A percentile compares a stretch with the other conserved stretches of the same genome.
phyloP scores from a whole-genome alignment of 2,888 invertebrate genomes.

The Eudasyphora cyanicolor region DNA sequence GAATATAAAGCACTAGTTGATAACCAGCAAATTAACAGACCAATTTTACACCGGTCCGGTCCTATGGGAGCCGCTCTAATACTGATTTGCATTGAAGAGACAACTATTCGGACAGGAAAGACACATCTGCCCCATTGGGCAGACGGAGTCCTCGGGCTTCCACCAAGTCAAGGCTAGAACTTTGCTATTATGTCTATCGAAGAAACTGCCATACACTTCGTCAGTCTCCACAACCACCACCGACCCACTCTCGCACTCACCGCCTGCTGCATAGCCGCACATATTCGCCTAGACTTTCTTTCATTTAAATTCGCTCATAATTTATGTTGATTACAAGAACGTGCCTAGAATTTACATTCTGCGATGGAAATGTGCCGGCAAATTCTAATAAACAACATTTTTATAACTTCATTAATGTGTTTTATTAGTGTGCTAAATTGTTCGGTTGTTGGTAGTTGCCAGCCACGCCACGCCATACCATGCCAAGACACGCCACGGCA shows the following conservation, averaged over 20 bases:
- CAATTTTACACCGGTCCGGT: too few species aligned
- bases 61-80: too few species aligned
- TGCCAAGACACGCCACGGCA: too few species aligned
- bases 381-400: conserved; percentile 29
- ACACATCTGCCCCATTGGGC: too few species aligned
- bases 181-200: background rate
- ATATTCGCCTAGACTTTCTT: too few species aligned
- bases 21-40: too few species aligned
- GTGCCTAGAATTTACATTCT: conserved; percentile 52
- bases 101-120: too few species aligned
- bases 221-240: background rate
- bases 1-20: too few species aligned
- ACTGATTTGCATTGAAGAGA: too few species aligned
- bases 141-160: background rate
- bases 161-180: background rate
- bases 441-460: background rate
- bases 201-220: background rate
- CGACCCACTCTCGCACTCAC: background rate
- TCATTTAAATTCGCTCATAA: conserved; percentile 47
- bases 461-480: background rate
- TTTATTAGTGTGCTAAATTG: conserved; percentile 47
- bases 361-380: background rate
- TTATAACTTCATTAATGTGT: conserved; percentile 60
- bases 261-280: background rate
- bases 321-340: conserved; percentile 63